Evolutionary conservation across 2,113 vertebrate genomes (phyloP).

Genomic region (Corydoras maculifer): DNA sequence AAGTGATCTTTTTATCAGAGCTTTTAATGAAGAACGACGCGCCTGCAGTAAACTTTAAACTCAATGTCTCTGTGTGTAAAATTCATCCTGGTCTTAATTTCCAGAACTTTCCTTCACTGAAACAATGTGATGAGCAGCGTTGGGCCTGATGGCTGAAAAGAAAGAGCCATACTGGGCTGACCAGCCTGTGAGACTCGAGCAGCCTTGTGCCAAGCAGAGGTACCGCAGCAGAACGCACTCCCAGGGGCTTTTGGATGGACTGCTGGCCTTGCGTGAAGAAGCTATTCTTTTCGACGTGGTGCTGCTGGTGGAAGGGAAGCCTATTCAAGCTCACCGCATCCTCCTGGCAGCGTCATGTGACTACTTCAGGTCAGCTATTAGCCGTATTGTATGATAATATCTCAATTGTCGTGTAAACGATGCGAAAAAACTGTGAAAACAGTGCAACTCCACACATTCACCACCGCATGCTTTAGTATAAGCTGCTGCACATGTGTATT

Average conservation of each 20-base stretch:
- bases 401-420: no score
- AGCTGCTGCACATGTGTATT: no score
- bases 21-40: no score
- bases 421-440: no score
- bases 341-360: slow-evolving; percentile 90
- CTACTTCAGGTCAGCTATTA: slow-evolving; percentile 81
- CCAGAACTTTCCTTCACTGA: neutral
- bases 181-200: slow-evolving; percentile 42
- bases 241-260: slow-evolving; percentile 77
- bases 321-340: slow-evolving; percentile 86
- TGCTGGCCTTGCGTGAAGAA: slow-evolving; percentile 75
- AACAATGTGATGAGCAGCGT: slow-evolving; percentile 20
- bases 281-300: slow-evolving; percentile 88
- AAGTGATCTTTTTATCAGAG: no score
- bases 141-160: slow-evolving; percentile 73
- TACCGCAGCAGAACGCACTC: slow-evolving; percentile 80
- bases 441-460: no score
- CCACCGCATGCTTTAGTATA: no score
- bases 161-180: slow-evolving; percentile 55
- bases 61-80: neutral
- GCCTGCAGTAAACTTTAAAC: no score
- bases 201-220: slow-evolving; percentile 66
- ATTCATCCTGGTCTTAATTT: neutral
- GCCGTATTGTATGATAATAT: neutral
- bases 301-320: slow-evolving; percentile 81